Evolutionary conservation across 2,797 vertebrate genomes (phyloP).

Genomic region (Malurus splendens): DNA sequence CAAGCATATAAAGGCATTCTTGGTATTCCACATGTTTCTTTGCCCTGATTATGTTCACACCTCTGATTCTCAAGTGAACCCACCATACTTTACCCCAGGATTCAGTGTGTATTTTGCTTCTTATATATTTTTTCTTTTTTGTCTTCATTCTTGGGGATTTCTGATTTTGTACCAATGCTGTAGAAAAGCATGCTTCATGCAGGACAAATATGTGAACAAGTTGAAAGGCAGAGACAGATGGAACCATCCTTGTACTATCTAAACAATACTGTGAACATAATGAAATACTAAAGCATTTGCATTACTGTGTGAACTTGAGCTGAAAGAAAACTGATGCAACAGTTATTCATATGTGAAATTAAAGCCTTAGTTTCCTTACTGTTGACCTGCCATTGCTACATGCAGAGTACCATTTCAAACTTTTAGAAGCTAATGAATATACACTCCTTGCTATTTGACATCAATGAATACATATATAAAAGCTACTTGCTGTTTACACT

Average conservation of each 20-base stretch:
- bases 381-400: not conserved
- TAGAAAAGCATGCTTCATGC: not conserved
- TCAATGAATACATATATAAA: not conserved
- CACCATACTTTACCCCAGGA: not conserved
- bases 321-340: constrained; percentile 21
- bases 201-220: not conserved
- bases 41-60: not conserved
- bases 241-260: constrained; percentile 8
- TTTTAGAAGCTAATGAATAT: not conserved
- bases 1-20: not conserved
- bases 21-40: not conserved
- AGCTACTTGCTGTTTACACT: not conserved
- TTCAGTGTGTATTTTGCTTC: not conserved
- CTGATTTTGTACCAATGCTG: not conserved
- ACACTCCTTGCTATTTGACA: not conserved
- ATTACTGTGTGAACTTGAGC: not conserved
- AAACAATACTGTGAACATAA: constrained; percentile 7
- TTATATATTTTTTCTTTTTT: not conserved
- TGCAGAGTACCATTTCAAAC: not conserved
- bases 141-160: not conserved
- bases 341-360: not conserved
- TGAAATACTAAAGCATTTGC: not conserved
- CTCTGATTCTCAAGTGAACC: not conserved
- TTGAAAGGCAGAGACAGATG: constrained; percentile 46
- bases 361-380: not conserved